Evolutionary conservation across 2,888 invertebrate genomes (phyloP).

Genomic region (Micoletzkya japonica): DNA sequence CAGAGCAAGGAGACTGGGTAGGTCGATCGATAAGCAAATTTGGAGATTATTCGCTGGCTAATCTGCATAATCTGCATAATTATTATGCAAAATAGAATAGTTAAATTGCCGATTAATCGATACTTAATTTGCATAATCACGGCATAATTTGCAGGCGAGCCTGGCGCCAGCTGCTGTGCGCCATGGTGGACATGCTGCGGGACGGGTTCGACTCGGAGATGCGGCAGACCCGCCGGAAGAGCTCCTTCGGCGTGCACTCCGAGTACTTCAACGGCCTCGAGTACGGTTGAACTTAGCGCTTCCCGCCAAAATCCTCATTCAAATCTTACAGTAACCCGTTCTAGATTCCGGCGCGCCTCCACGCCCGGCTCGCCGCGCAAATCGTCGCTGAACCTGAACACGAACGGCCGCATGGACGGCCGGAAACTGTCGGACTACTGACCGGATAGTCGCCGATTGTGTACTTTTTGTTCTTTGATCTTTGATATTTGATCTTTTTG

Average conservation of each 20-base stretch:
- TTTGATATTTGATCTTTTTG: too few species aligned
- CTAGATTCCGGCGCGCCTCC: too few species aligned
- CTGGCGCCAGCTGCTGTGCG: slow-evolving; percentile 55
- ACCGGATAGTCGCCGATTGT: too few species aligned
- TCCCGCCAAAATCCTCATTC: too few species aligned
- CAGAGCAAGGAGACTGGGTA: slow-evolving; percentile 58
- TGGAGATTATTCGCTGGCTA: neutral
- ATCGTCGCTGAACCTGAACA: too few species aligned
- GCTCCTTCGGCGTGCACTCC: slow-evolving; percentile 23
- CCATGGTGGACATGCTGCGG: slow-evolving; percentile 53
- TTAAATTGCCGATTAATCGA: neutral
- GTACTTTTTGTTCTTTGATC: too few species aligned
- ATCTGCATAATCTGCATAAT: neutral
- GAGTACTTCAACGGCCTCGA: slow-evolving; percentile 20
- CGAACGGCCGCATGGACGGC: too few species aligned
- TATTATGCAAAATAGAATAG: neutral
- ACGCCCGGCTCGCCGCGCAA: too few species aligned
- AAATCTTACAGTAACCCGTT: too few species aligned
- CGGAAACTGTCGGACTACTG: too few species aligned
- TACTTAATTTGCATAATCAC: neutral
- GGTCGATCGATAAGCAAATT: neutral
- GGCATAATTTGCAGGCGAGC: slow-evolving; percentile 42
- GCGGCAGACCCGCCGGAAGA: slow-evolving; percentile 27
- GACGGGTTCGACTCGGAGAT: slow-evolving; percentile 51
- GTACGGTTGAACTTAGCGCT: too few species aligned